Evolutionary conservation across 2,888 invertebrate species (phyloP).

Genomic region (Lobophora halterata): DNA sequence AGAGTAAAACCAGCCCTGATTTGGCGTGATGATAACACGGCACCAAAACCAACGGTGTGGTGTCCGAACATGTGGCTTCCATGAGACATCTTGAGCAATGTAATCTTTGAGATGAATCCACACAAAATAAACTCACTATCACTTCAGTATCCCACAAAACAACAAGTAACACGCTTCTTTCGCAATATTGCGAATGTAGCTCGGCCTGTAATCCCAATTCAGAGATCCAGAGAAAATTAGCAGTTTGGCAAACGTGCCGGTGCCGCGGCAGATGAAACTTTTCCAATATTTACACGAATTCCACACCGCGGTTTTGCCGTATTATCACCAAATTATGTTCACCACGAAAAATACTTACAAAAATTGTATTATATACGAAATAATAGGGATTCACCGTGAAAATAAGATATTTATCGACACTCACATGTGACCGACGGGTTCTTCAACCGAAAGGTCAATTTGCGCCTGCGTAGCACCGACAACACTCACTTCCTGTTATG

Average conservation of each 20-base stretch:
- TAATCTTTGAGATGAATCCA: conserved; percentile 47
- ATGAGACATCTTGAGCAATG: conserved; percentile 66
- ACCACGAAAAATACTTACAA: conserved; percentile 76
- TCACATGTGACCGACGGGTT: conserved; percentile 96
- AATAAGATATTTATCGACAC: conserved; percentile 84
- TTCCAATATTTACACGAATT: conserved; percentile 67
- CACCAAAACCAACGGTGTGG: conserved; percentile 50
- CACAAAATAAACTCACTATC: conserved; percentile 51
- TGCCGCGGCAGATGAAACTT: conserved; percentile 59
- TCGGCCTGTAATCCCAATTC: conserved; percentile 50
- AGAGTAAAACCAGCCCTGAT: conserved; percentile 44
- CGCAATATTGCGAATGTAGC: conserved; percentile 39
- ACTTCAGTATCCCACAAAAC: conserved; percentile 42
- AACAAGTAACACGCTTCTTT: conserved; percentile 39
- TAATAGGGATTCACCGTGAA: conserved; percentile 72
- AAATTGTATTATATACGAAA: conserved; percentile 67
- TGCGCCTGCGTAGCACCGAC: conserved; percentile 86
- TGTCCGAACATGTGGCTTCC: conserved; percentile 71
- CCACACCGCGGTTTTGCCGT: conserved; percentile 57
- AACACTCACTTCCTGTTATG: conserved; percentile 78
- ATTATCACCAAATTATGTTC: conserved; percentile 67
- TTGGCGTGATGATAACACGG: conserved; percentile 41
- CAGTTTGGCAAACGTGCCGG: conserved; percentile 77
- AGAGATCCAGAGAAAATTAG: conserved; percentile 58
- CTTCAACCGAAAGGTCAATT: conserved; percentile 90